Conservation (phyloP, 2,888 invertebrate species). For the Thyatira batis region DNA sequence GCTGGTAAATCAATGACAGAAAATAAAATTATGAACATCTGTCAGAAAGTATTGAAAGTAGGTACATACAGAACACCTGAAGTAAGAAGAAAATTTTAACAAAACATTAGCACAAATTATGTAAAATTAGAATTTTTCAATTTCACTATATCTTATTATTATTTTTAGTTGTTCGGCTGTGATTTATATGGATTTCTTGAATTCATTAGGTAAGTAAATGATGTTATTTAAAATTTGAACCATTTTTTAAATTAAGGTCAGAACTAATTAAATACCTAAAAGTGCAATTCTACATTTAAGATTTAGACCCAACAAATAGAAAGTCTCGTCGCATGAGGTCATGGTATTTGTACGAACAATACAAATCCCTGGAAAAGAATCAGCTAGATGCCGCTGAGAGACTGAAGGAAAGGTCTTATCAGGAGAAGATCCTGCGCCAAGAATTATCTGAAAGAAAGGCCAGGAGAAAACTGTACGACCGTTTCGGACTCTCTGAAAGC, state of each 20-base stretch:
- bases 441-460: constrained; percentile 62
- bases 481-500: constrained; percentile 44
- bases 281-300: constrained; percentile 42
- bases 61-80: constrained; percentile 19
- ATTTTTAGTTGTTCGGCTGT: constrained; percentile 7
- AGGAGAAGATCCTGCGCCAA: constrained; percentile 58
- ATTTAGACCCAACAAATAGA: constrained; percentile 51
- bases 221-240: background rate
- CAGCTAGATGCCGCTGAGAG: constrained; percentile 62
- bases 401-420: constrained; percentile 58
- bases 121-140: constrained; percentile 30
- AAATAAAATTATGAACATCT: constrained; percentile 19
- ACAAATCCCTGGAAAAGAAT: constrained; percentile 63
- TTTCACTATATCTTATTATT: constrained; percentile 17
- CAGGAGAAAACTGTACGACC: constrained; percentile 55
- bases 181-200: constrained; percentile 64
- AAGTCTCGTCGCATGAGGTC: constrained; percentile 68
- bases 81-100: constrained; percentile 24
- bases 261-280: too few relatives aligned
- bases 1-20: constrained; percentile 5
- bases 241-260: too few relatives aligned
- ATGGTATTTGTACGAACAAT: constrained; percentile 76
- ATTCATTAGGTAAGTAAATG: constrained; percentile 55
- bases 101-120: constrained; percentile 35
- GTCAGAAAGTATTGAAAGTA: constrained; percentile 21